Conservation (phyloP, 1,140 invertebrate genomes). For the Caenorhabditis elegans region DNA sequence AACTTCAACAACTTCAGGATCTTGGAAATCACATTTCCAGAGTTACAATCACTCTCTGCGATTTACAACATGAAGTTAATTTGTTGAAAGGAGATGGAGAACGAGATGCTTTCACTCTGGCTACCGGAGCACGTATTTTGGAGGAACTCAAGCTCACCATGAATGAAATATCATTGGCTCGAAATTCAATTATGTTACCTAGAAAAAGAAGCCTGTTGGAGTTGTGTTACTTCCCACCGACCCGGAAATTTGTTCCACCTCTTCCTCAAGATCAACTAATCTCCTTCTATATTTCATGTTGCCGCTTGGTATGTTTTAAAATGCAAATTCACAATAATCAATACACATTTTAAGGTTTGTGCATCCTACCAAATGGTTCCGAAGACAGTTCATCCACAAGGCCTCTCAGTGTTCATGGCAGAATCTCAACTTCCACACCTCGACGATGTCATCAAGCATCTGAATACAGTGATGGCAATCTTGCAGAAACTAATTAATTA, state of each 20-base stretch:
- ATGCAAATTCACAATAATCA: no score
- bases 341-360: constrained; percentile 7
- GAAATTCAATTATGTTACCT: constrained; percentile 33
- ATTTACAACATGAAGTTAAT: neutral
- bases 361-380: constrained; percentile 44
- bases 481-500: neutral
- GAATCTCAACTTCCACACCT: constrained; percentile 32
- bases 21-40: constrained; percentile 34
- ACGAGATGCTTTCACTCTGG: neutral
- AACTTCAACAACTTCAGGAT: constrained; percentile 46
- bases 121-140: constrained; percentile 11
- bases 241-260: constrained; percentile 67
- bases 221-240: constrained; percentile 66
- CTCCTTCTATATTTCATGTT: constrained; percentile 53
- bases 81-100: neutral
- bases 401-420: constrained; percentile 34
- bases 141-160: neutral
- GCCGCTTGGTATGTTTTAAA: constrained; percentile 48
- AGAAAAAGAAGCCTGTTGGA: constrained; percentile 48
- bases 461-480: neutral
- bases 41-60: neutral
- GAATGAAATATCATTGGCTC: constrained; percentile 22
- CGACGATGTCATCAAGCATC: constrained; percentile 28
- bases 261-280: constrained; percentile 63
- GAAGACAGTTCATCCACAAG: constrained; percentile 21